Conservation (phyloP, 2,888 invertebrate genomes). For the Fragum sueziense region DNA sequence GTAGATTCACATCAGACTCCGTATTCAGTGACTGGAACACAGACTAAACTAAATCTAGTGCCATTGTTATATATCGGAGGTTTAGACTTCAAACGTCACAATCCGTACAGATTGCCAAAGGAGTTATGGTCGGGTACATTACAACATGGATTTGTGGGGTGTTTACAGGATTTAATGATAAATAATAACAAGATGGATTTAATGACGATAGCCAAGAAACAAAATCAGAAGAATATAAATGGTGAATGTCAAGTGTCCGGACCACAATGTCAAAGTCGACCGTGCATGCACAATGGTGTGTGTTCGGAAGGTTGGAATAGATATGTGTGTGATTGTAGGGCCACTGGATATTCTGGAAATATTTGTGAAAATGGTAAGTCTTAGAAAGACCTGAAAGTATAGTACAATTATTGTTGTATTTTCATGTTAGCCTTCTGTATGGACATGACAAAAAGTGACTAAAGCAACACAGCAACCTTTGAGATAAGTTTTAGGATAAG, state of each 20-base stretch:
- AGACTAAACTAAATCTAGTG: constrained; percentile 93
- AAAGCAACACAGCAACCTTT: no score
- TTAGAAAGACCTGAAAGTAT: no score
- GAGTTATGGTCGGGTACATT: constrained; percentile 95
- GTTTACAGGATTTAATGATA: constrained; percentile 93
- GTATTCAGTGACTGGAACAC: constrained; percentile 87
- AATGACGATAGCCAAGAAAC: constrained; percentile 93
- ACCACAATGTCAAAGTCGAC: constrained; percentile 86
- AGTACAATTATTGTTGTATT: no score
- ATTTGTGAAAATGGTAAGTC: constrained; percentile 92
- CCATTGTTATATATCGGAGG: constrained; percentile 95
- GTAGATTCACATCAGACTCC: constrained; percentile 87
- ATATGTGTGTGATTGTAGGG: constrained; percentile 95
- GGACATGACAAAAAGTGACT: no score
- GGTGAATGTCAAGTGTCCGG: constrained; percentile 91
- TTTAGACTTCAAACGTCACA: constrained; percentile 83
- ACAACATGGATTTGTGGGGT: constrained; percentile 96
- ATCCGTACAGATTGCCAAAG: constrained; percentile 90
- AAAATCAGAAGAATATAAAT: constrained; percentile 94
- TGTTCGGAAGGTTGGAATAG: constrained; percentile 98
- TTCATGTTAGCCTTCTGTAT: no score
- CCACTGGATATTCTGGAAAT: constrained; percentile 93
- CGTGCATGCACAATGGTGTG: constrained; percentile 93
- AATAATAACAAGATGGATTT: constrained; percentile 95
- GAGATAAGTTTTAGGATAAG: no score